A percentile compares a stretch with the other conserved stretches of the same genome.
phyloP scores from a whole-genome alignment of 2,888 invertebrate genomes.

The Tromatobia lineatoria region DNA sequence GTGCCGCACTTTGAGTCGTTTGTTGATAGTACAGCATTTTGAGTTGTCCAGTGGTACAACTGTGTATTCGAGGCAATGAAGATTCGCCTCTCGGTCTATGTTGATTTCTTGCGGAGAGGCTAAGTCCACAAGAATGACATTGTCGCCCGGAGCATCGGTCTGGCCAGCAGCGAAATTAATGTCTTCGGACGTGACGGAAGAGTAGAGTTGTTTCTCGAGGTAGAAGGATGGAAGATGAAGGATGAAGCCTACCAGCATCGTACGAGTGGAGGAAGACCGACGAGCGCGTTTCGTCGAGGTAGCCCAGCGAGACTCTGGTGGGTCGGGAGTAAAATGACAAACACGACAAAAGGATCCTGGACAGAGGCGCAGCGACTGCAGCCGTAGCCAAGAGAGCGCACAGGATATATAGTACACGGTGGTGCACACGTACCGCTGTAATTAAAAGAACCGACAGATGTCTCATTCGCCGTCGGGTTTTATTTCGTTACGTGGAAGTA shows the following conservation, averaged over 20 bases:
- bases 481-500: conserved; percentile 83
- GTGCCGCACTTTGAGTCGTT: no score
- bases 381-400: conserved; percentile 66
- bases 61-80: conserved; percentile 23
- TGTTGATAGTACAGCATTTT: no score
- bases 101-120: conserved; percentile 20
- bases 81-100: conserved; percentile 44
- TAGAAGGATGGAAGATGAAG: conserved; percentile 27
- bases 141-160: background rate
- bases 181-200: conserved; percentile 76
- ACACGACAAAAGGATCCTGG: conserved; percentile 77
- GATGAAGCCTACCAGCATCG: conserved; percentile 21
- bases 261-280: conserved; percentile 30
- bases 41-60: background rate
- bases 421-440: conserved; percentile 82
- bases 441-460: conserved; percentile 85
- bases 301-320: background rate
- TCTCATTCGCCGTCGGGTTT: conserved; percentile 83
- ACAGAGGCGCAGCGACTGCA: conserved; percentile 68
- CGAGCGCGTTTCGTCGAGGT: conserved; percentile 41
- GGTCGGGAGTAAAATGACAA: conserved; percentile 76
- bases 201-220: conserved; percentile 29
- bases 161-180: conserved; percentile 66
- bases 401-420: conserved; percentile 62
- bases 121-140: conserved; percentile 24